phyloP scores from a whole-genome alignment of 2,888 invertebrate genomes.

The Xestia xanthographa region DNA sequence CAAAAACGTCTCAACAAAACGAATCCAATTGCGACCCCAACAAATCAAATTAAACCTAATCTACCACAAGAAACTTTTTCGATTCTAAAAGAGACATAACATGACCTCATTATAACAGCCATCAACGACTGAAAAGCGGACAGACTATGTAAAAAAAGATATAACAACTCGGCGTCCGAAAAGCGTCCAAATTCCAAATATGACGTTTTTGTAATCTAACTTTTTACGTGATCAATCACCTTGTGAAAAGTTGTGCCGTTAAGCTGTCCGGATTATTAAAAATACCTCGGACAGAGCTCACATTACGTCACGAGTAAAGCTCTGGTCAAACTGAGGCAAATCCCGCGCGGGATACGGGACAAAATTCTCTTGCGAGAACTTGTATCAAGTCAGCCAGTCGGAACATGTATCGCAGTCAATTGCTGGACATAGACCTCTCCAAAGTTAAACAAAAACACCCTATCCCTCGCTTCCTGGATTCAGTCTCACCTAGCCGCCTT shows the following conservation, averaged over 20 bases:
- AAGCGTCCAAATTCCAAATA: constrained; percentile 59
- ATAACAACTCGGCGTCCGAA: constrained; percentile 54
- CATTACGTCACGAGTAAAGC: constrained; percentile 31
- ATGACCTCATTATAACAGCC: constrained; percentile 55
- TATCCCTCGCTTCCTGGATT: not conserved
- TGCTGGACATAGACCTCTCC: not conserved
- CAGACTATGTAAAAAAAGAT: constrained; percentile 45
- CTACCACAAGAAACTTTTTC: constrained; percentile 55
- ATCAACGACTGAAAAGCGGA: constrained; percentile 14
- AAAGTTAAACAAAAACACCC: not conserved
- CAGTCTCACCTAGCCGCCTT: not conserved
- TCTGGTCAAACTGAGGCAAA: not conserved
- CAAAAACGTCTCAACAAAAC: constrained; percentile 25
- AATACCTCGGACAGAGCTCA: constrained; percentile 62
- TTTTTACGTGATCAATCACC: constrained; percentile 74
- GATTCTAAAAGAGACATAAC: constrained; percentile 55
- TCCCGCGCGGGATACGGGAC: not conserved
- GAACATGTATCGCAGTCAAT: not conserved
- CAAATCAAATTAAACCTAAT: constrained; percentile 48
- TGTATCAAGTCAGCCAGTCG: not conserved
- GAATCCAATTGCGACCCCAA: constrained; percentile 25
- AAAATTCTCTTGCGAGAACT: not conserved
- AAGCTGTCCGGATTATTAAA: constrained; percentile 69
- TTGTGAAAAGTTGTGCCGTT: constrained; percentile 65
- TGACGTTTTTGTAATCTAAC: constrained; percentile 76